Evolutionary conservation across 1,140 invertebrate genomes (phyloP), one percentile per base, ranked within the genome.

Genomic region (Bombus waltoni): DNA sequence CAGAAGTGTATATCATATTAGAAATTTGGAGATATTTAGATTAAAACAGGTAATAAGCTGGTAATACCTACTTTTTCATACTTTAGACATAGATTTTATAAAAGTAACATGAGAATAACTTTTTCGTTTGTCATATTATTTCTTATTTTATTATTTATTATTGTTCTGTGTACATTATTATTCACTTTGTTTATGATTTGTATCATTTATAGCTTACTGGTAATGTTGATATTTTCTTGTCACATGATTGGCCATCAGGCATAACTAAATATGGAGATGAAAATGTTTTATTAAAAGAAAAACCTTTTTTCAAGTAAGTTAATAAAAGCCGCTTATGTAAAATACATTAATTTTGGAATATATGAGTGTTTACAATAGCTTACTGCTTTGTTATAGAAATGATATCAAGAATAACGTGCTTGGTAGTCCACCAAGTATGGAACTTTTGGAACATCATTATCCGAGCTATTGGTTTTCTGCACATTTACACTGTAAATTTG

Each of bases 401-500:
- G 99, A 99, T 90, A 97, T 99, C 89, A 96, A 98, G 83, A 95
- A 95, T 5, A 97, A 98, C 92, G 95, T 96, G 78, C 95, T 99
- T 11, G 99, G 99, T 11, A 99, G 98, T 96, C 96, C 97, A 65
- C 97, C 98, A 47, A 96, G 97, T 62, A 97, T 97, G 94, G 97
- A 98, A 89, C 93, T 99, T 25, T 94, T 99, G 3, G 94, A 97
- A 74, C 92, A 96, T 62, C 93, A 99, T 68, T 96, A 98, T 93
- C 99, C 99, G 32, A 95, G 95, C 1, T 99, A 98, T 95, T 99
- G 99, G 99, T 99, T 99, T 96, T 96, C 99, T 73, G 99, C 98
- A 71, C 99, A 99, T 96, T 96, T 99, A 71, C 99, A 99, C 95
- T 98, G 98, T 88, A 98, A 99, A 96, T 99, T 99, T 96, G 96